Evolutionary conservation across 2,888 invertebrate genomes (phyloP), one percentile per base, ranked within the genome.

Genomic region (Chesias legatella): DNA sequence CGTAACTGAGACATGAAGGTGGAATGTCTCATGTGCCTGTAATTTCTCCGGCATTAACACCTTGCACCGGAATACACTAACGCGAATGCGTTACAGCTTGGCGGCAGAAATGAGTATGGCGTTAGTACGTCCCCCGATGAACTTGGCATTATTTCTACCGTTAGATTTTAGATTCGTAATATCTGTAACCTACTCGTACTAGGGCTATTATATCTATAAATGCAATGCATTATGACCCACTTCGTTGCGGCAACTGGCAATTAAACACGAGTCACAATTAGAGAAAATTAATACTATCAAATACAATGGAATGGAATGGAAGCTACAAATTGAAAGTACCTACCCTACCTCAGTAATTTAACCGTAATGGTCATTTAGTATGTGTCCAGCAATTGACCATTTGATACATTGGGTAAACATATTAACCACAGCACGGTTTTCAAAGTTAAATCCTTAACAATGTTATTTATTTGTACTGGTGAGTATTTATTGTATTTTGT

Each of bases 251-350:
- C 13, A 17, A 17, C 5, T 54, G 48, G 27, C 48, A 52, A 35
- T 29, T 47, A 39, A 56, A 39, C 36, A 32, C 37, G 36, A 13
- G 35, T 42, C 45, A 35, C 53, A 59, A 58, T 60, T 58, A 62
- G 42, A 41, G 33, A 34, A 33, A 56, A 58, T 61, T 37, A 58
- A 48, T 43, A 27, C 27, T 45, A 48, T 44, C 44, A 36, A 36
- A 31, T 28, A 36, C 28, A 45, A 45, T 36, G 40, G 39, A 29
- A 45, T 36, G 40, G 39, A 29, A 40, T 33, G 41, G 21, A 30
- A 33, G 44, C 37, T 41, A 31, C 38, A 49, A 25, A 51, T 51
- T 46, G 37, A 43, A 48, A 39, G 45, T 40, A 33, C 41, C 17
- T 27, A 33, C 33, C 25, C 30, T 30, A 27, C 43, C 43, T 36